phyloP scores from a whole-genome alignment of 2,888 invertebrate species.

The Calephelis perditalis region DNA sequence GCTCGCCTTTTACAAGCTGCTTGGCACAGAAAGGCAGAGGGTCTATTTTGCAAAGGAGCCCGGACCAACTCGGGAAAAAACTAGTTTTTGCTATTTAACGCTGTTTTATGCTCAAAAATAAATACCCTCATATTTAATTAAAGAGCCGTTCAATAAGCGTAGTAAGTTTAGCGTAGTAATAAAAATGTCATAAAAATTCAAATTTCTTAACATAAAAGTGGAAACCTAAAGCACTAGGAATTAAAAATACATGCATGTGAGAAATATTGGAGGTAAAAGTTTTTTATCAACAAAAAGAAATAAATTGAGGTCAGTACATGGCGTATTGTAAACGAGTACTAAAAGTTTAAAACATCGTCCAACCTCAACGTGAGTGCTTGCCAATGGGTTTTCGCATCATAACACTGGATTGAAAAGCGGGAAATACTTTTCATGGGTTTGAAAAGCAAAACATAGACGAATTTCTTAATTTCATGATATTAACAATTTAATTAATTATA shows the following conservation, averaged over 20 bases:
- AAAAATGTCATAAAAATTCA: neutral
- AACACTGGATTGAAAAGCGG: conserved; percentile 44
- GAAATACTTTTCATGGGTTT: too few species aligned
- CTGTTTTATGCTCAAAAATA: too few species aligned
- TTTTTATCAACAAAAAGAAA: conserved; percentile 29
- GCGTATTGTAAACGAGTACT: conserved; percentile 38
- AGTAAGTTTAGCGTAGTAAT: neutral
- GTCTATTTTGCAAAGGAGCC: too few species aligned
- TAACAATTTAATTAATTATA: too few species aligned
- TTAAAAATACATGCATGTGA: conserved; percentile 19
- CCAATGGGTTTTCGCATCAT: conserved; percentile 48
- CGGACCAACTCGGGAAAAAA: too few species aligned
- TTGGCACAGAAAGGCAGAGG: too few species aligned
- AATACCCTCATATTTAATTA: too few species aligned
- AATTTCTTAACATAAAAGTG: neutral
- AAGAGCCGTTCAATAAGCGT: too few species aligned
- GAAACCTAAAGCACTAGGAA: conserved; percentile 12
- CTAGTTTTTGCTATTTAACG: too few species aligned
- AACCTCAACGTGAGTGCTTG: conserved; percentile 36
- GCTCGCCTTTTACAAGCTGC: too few species aligned
- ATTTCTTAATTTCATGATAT: conserved; percentile 17
- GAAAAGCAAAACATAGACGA: too few species aligned
- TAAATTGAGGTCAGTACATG: conserved; percentile 30
- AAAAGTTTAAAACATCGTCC: conserved; percentile 41
- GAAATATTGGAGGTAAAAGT: conserved; percentile 24